Evolutionary conservation across 2,888 invertebrate genomes (phyloP).

Genomic region (Sarcophaga subvicina): DNA sequence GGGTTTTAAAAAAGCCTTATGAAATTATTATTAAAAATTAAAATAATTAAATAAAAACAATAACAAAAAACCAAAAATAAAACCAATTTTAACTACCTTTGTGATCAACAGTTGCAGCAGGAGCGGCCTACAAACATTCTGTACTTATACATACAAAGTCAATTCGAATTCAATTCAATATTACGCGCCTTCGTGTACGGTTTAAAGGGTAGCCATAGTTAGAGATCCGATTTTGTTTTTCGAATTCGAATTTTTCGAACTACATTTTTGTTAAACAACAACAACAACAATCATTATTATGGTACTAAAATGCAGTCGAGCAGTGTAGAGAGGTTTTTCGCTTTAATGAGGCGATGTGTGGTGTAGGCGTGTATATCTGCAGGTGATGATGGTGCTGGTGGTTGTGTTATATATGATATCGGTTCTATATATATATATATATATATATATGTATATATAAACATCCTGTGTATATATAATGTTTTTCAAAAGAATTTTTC

Average conservation of each 20-base stretch:
- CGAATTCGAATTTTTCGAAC: conserved; percentile 1
- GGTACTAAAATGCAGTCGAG: conserved; percentile 47
- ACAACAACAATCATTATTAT: neutral
- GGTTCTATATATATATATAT: neutral
- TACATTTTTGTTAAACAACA: conserved; percentile 55
- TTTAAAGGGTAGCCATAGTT: too few relatives aligned
- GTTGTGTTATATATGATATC: neutral
- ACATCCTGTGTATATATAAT: conserved; percentile 28
- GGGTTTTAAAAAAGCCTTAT: neutral
- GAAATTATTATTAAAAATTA: conserved; percentile 46
- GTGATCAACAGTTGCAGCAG: neutral
- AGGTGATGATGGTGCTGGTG: neutral
- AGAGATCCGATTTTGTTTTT: too few relatives aligned
- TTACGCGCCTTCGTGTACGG: too few relatives aligned
- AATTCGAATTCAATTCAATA: too few relatives aligned
- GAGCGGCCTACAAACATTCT: neutral
- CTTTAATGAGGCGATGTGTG: neutral
- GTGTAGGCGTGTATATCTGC: neutral
- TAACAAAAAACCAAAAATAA: conserved; percentile 7
- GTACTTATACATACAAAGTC: too few relatives aligned
- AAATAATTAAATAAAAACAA: neutral
- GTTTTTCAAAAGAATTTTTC: neutral
- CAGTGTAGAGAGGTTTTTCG: conserved; percentile 12
- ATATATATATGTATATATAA: conserved; percentile 9
- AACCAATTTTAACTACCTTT: conserved; percentile 61